phyloP scores from a whole-genome alignment of 2,888 invertebrate species.

The Tryphoninae sp. region DNA sequence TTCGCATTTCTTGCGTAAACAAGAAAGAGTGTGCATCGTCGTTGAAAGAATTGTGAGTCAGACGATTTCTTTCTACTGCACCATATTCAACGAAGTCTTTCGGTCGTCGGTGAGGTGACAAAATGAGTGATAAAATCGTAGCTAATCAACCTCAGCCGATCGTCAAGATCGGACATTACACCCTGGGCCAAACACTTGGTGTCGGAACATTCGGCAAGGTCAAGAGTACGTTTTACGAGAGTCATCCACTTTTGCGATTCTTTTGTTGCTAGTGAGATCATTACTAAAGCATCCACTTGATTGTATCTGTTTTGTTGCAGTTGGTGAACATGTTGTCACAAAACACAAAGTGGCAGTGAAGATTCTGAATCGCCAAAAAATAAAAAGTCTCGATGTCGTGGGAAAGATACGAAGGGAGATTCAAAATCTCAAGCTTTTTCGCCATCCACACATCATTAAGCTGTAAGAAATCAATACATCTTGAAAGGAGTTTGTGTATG shows the following conservation, averaged over 20 bases:
- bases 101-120: constrained; percentile 22
- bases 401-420: constrained; percentile 99
- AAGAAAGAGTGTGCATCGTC: background rate
- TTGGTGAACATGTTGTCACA: constrained; percentile 98
- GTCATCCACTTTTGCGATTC: no score
- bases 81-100: background rate
- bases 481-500: no score
- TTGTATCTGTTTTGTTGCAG: constrained; percentile 79
- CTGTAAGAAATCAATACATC: constrained; percentile 83
- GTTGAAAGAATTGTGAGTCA: background rate
- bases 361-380: constrained; percentile 98
- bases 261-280: constrained; percentile 5
- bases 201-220: constrained; percentile 99
- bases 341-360: constrained; percentile 99
- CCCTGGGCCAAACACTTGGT: constrained; percentile 95
- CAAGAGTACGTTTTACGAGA: constrained; percentile 86
- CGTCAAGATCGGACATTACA: constrained; percentile 99
- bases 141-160: constrained; percentile 85
- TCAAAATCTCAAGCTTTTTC: constrained; percentile 99
- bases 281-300: constrained; percentile 17
- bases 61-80: background rate
- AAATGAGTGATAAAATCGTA: constrained; percentile 76
- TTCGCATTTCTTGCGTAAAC: constrained; percentile 12
- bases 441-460: constrained; percentile 99
- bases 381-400: constrained; percentile 99